Base-by-base conservation (phyloP, 2,888 invertebrate genomes). In the Aphodius granarius region DNA sequence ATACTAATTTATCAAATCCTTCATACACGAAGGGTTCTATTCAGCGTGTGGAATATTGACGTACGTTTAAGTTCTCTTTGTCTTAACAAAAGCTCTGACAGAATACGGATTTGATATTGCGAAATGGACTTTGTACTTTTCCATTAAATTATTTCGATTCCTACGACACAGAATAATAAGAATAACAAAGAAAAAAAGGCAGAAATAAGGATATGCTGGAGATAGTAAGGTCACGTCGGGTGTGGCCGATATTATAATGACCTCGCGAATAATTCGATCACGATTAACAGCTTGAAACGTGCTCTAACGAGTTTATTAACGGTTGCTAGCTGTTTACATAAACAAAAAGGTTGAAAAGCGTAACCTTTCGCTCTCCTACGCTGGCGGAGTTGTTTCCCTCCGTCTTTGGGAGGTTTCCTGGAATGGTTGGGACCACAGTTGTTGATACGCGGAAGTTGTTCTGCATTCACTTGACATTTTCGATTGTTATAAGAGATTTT, bases 221-320 rank as follows among this genome's bases (percentile, higher is more conserved):
- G 76, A 76, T 76, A 76, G 76, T 76, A 76, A 76, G 76, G 76
- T 76, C 76, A 63, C 62, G 66, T 72, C 18, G 20, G 17, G 17
- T 72, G 71, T 73, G 43, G 43, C 43, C 13, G 43, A 43, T 43
- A 43, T 23, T 23, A 23, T 43, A 43, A 43, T 13, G 43, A 43
- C 43, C 43, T 43, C 43, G 43, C 43, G 13, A 43, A 43, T 43
- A 43, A 43, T 43, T 43, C 43, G 43, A 43, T 6, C 43, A 43
- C 43, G 43, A 43, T 43, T 43, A 43, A 43, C 43, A 43, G n/a
- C n/a, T n/a, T 43, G 43, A 43, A 13, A 43, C 6, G 9, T 43
- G 43, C 13, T 9, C 13, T 43, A 43, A 43, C 43, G 43, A 43
- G 43, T 43, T 43, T 43, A 43, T 43, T 43, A 43, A 43, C 43